Evolutionary conservation across 2,113 vertebrate genomes (phyloP), one percentile per base, ranked within the genome.

Genomic region (Micronisus gabar): DNA sequence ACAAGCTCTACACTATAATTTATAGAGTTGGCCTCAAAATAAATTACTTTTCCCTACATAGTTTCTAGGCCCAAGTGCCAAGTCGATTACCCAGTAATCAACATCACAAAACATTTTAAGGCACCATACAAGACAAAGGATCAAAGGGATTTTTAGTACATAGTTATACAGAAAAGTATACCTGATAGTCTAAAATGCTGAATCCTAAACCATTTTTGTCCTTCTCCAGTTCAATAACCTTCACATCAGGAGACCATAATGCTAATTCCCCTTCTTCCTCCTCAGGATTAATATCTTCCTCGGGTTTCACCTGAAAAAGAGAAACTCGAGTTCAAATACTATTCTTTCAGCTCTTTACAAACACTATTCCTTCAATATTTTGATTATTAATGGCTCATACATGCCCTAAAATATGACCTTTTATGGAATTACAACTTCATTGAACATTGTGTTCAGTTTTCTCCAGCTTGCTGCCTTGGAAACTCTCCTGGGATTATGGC

Each of bases 141-240:
- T 59, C 20, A 62, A 41, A 88, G 8, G 9, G 30, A 67, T 52
- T 76, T 68, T 65, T 58, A 59, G 41, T 50, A 58, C 62, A 87
- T 61, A 78, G 19, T 71, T 53, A 52, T 11, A 84, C 6, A 68
- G 27, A 74, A 86, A 91, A 84, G 10, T 52, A 81, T 98, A 99
- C 99, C 99, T 99, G 99, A 91, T 99, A 99, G 94, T 99, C 99
- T 70, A 99, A 98, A 97, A 99, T 99, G 98, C 99, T 99, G 98
- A 99, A 99, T 94, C 99, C 99, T 32, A 99, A 98, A 58, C 99
- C 99, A 91, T 98, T 98, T 43, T 97, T 98, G 86, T 98, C 99
- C 92, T 99, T 99, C 75, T 98, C 97, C 75, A 99, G 98, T 94
- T 99, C 98, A 88, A 99, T 92, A 90, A 98, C 78, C 93, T 98